phyloP scores from a whole-genome alignment of 2,113 vertebrate species.

The Siphamia tubifer region DNA sequence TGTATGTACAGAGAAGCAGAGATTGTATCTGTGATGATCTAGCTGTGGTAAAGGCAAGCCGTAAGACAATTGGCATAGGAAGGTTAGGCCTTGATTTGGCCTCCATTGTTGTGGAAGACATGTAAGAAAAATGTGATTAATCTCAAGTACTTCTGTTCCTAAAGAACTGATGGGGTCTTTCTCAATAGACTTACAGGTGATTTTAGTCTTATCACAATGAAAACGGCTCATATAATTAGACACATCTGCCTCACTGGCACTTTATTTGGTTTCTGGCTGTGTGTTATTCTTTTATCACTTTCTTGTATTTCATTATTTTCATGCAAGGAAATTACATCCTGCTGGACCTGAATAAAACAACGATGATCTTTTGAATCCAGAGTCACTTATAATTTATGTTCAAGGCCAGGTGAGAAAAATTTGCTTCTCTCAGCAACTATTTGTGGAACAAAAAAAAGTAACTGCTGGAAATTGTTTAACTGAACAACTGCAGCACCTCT shows the following conservation, averaged over 20 bases:
- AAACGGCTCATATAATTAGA: too few relatives aligned
- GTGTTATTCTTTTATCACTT: slow-evolving; percentile 3
- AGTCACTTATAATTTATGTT: background rate
- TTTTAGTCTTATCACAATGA: background rate
- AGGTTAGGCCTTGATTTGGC: background rate
- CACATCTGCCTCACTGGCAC: background rate
- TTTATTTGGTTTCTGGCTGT: too few relatives aligned
- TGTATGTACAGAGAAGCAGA: background rate
- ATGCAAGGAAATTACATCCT: background rate
- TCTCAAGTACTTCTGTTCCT: background rate
- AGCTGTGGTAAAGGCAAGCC: background rate
- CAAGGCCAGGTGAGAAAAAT: background rate
- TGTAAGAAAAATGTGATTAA: too few relatives aligned
- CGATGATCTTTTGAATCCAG: background rate
- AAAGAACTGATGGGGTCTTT: background rate
- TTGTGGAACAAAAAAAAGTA: background rate
- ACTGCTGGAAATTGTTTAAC: background rate
- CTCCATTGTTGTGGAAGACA: background rate
- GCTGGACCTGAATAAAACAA: background rate
- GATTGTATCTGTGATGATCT: background rate
- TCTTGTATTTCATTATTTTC: background rate
- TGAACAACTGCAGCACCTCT: background rate
- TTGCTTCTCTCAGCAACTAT: background rate
- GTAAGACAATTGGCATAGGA: background rate
- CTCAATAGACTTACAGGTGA: slow-evolving; percentile 9